Evolutionary conservation across 92 coral and sea anemone species (phyloP).

Genomic region (Zoanthus solanderi): DNA sequence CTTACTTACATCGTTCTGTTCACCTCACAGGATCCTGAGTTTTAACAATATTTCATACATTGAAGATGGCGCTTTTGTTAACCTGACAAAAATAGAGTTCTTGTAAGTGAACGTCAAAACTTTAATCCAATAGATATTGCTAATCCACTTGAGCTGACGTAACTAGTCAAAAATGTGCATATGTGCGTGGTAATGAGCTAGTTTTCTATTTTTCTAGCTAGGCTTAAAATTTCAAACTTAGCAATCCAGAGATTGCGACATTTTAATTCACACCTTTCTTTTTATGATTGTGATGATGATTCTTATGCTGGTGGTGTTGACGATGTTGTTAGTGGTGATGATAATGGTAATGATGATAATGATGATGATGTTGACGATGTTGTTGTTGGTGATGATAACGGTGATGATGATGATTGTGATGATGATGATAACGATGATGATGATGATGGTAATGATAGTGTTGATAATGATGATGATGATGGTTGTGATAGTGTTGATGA

Average conservation of each 20-base stretch:
- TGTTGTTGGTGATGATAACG: too few species aligned
- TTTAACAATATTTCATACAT: slow-evolving; percentile 16
- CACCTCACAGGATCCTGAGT: slow-evolving; percentile 1
- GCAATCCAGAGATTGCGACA: neutral
- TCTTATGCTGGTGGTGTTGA: neutral
- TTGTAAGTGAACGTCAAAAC: neutral
- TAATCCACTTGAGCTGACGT: too few species aligned
- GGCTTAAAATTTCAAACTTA: too few species aligned
- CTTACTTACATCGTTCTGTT: too few species aligned
- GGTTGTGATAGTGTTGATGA: neutral
- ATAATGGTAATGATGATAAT: neutral
- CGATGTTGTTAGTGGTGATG: neutral
- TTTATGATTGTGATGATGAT: neutral
- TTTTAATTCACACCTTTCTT: neutral
- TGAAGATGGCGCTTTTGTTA: slow-evolving; percentile 14
- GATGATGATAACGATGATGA: neutral
- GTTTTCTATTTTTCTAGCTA: too few species aligned
- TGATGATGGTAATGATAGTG: neutral
- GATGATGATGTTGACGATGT: too few species aligned
- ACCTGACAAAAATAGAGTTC: neutral
- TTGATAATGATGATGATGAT: neutral
- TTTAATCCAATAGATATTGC: too few species aligned
- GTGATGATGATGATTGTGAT: too few species aligned
- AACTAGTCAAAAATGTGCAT: too few species aligned
- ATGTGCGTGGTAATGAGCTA: too few species aligned